Percentiles rank a stretch among this genome's conserved stretches.
phyloP scores from a whole-genome alignment of 2,888 invertebrate species.

The Elmis aenea region DNA sequence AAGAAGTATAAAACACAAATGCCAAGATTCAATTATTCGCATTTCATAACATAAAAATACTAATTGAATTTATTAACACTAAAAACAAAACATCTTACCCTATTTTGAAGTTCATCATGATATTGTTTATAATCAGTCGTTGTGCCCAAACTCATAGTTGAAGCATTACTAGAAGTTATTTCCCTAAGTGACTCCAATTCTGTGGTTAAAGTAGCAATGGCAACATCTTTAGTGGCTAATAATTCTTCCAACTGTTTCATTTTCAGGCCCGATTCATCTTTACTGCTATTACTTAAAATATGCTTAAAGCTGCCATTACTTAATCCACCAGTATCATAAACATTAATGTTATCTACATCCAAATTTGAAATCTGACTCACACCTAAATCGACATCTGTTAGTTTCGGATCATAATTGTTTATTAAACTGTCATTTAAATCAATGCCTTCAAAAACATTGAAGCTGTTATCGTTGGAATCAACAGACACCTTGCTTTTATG shows the following conservation, averaged over 20 bases:
- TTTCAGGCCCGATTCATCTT: constrained; percentile 12
- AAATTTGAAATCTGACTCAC: constrained; percentile 17
- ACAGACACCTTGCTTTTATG: constrained; percentile 22
- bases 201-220: constrained; percentile 46
- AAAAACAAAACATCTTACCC: too few species aligned
- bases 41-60: too few species aligned
- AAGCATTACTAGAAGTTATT: constrained; percentile 45
- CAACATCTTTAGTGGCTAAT: constrained; percentile 47
- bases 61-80: too few species aligned
- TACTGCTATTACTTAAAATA: constrained; percentile 9
- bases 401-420: constrained; percentile 27
- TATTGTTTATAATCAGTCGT: constrained; percentile 69
- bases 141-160: constrained; percentile 53
- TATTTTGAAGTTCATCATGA: constrained; percentile 63
- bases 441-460: constrained; percentile 42
- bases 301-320: constrained; percentile 29
- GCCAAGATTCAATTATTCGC: too few species aligned
- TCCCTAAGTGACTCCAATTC: constrained; percentile 51
- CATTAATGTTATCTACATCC: constrained; percentile 18
- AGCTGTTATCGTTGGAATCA: constrained; percentile 37
- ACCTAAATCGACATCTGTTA: constrained; percentile 6
- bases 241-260: constrained; percentile 47
- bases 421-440: constrained; percentile 42
- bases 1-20: too few species aligned
- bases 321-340: constrained; percentile 33